These are phyloP conservation scores for Thyatira batis DNA, from an alignment of 2,888 invertebrate genomes.

Conservation along the genomic window DNA sequence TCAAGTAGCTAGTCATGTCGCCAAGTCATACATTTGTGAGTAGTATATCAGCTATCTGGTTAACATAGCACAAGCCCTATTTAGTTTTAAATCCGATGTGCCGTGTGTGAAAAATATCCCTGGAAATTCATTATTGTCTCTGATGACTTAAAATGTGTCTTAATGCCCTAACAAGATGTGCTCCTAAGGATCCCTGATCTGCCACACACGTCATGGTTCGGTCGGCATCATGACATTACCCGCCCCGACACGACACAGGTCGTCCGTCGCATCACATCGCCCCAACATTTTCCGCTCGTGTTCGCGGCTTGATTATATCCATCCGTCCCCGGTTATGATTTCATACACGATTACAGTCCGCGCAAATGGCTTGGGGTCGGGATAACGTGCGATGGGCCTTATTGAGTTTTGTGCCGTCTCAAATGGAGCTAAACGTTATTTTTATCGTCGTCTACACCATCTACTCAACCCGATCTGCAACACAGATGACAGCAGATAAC, in stretches of 20 bases:
- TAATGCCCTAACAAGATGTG: no score
- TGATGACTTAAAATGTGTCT: no score
- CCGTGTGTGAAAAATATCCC: no score
- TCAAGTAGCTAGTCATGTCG: no score
- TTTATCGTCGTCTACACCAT: no score
- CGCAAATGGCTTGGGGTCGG: neutral
- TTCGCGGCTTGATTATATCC: constrained; percentile 27
- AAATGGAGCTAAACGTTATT: neutral
- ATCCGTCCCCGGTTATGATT: constrained; percentile 14
- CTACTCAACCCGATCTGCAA: no score
- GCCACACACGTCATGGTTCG: neutral
- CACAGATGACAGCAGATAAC: no score
- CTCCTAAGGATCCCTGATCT: neutral
- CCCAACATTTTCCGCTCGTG: constrained; percentile 24
- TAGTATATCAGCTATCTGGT: no score
- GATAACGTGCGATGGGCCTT: neutral
- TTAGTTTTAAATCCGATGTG: no score
- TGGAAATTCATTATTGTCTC: no score
- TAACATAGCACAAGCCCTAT: no score
- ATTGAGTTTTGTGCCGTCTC: neutral
- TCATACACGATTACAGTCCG: neutral
- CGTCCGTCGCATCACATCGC: neutral
- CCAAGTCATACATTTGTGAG: no score
- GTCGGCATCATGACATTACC: neutral
- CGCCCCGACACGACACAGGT: neutral